Base-by-base conservation (phyloP, 2,797 vertebrate species). In the Lepus townsendii region DNA sequence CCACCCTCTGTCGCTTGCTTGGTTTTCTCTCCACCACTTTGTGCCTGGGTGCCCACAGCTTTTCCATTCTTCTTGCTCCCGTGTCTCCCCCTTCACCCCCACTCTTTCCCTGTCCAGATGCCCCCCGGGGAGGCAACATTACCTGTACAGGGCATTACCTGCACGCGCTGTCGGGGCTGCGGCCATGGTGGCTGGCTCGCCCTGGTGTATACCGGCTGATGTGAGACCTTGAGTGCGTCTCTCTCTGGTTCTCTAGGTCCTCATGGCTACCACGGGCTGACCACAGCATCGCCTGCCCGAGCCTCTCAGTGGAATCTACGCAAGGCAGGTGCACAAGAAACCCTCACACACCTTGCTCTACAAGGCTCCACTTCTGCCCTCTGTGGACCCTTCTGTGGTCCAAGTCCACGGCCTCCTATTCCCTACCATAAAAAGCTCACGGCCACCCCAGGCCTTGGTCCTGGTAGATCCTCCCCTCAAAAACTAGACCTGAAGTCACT, bases 321-420 rank as follows among this genome's bases (percentile, higher is more conserved):
- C 54, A 57, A 57, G 54, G 54, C 54, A 57, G 19, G 54, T 4
- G 54, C 42, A 47, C 42, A 47, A 47, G 42, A 47, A 8, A 47
- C 42, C 42, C 42, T 47, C 8, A 9, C 42, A 6, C 11, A 5
- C 14, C 14, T 71, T 19, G 3, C 0, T 69, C 65, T 12, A 13
- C 57, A 27, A 5, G 30, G 27, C 20, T 1, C 2, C 5, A 3
- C 5, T 13, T 0, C 0, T 0, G 1, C 35, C 69, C 62, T 32
- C 32, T 47, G 14, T 57, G 54, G 54, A 7, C 5, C 9, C 24
- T 50, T 35, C 42, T 0, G 14, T 20, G 30, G 8, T 26, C 35
- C 38, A 6, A 1, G 0, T 73, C 65, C 3, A 57, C 7, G 54
- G 0, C 10, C 63, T 79, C 52, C 54, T 26, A 5, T 16, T 30